phyloP scores from a whole-genome alignment of 2,797 vertebrate genomes.

The Glossophaga mutica region DNA sequence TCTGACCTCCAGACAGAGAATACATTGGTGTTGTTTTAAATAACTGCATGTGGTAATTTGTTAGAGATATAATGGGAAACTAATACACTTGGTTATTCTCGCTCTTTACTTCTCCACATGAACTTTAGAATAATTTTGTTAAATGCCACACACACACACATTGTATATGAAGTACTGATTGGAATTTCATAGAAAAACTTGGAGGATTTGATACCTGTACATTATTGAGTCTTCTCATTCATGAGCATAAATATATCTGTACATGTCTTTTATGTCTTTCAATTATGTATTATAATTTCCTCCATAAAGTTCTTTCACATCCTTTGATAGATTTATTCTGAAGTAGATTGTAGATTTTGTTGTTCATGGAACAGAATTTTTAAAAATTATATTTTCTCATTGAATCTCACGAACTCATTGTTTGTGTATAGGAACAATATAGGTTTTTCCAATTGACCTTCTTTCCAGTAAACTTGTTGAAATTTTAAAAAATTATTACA shows the following conservation, averaged over 20 bases:
- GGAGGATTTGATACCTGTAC: background rate
- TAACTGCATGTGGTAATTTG: too few relatives aligned
- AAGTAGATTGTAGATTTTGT: background rate
- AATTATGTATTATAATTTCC: background rate
- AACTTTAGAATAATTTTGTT: slow-evolving; percentile 8
- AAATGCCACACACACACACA: background rate
- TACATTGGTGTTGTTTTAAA: background rate
- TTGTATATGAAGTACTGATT: background rate
- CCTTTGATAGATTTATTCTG: slow-evolving; percentile 21
- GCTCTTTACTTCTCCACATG: background rate
- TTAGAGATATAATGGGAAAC: background rate
- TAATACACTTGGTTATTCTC: background rate
- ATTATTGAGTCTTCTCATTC: background rate
- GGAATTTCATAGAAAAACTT: background rate
- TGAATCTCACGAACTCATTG: background rate
- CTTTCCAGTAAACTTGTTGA: background rate
- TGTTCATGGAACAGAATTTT: background rate
- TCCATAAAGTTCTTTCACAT: background rate
- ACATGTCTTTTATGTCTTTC: background rate
- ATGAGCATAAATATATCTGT: background rate
- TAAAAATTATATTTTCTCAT: background rate
- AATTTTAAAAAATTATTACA: background rate
- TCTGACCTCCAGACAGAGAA: background rate
- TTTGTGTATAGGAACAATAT: background rate
- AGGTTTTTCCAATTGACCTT: background rate